Percentiles rank a stretch among this genome's conserved stretches.
phyloP scores from a whole-genome alignment of 2,797 vertebrate genomes.

The Cheirogaleus major region DNA sequence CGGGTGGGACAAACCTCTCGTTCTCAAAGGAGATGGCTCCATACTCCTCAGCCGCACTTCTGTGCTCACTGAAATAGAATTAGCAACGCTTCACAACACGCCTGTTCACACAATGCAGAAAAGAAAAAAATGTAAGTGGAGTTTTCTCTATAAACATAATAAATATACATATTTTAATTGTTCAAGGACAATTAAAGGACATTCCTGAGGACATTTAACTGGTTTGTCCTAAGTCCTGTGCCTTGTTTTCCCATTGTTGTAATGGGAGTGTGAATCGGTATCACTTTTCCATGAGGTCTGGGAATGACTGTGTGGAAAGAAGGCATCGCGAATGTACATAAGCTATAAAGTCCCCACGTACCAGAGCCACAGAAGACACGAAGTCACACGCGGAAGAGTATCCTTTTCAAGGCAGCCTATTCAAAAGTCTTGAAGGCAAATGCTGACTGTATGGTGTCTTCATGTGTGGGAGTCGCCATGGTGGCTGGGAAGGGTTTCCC shows the following conservation, averaged over 20 bases:
- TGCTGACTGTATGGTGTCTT: background rate
- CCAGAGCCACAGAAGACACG: background rate
- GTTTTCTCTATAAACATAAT: background rate
- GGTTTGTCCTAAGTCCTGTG: background rate
- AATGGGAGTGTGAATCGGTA: rapidly evolving
- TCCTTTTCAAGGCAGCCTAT: background rate
- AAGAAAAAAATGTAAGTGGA: background rate
- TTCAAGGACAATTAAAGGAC: background rate
- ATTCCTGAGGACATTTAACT: background rate
- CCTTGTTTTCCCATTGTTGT: background rate
- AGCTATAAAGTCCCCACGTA: rapidly evolving
- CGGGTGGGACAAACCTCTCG: background rate
- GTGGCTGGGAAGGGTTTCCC: background rate
- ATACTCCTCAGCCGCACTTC: background rate
- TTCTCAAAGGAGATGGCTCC: background rate
- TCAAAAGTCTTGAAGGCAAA: background rate
- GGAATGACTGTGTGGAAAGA: rapidly evolving
- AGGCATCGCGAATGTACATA: rapidly evolving
- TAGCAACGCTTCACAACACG: background rate
- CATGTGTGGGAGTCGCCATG: rapidly evolving
- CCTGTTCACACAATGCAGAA: background rate
- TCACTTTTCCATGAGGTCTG: background rate
- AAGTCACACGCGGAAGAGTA: rapidly evolving
- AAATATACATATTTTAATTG: background rate
- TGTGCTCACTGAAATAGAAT: background rate